Percentiles rank a stretch among this genome's conserved stretches.
These are phyloP conservation scores for Cichlasoma orientale DNA, from an alignment of 2,797 vertebrate species.

Conservation along the genomic window DNA sequence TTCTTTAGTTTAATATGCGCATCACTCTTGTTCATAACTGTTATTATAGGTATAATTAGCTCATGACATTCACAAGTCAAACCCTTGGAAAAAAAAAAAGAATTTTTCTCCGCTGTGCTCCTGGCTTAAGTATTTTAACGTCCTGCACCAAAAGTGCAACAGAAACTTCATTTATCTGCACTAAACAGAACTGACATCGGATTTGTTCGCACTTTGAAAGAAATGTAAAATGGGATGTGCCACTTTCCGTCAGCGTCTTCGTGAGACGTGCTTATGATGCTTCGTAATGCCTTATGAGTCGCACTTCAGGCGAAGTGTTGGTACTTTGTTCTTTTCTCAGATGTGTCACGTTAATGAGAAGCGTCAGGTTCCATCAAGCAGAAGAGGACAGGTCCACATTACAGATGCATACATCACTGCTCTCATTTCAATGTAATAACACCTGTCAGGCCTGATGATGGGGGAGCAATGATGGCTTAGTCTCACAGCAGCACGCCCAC, in stretches of 20 bases:
- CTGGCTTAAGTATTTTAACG: conserved; percentile 8
- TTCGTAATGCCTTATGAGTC: conserved; percentile 42
- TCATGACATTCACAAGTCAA: background rate
- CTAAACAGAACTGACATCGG: conserved; percentile 54
- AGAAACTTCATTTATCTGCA: conserved; percentile 37
- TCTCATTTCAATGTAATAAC: conserved; percentile 80
- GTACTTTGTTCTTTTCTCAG: conserved; percentile 71
- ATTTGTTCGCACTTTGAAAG: conserved; percentile 57
- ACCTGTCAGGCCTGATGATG: conserved; percentile 75
- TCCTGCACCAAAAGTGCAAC: conserved; percentile 6
- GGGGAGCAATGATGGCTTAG: conserved; percentile 62
- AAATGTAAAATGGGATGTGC: conserved; percentile 52
- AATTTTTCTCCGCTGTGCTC: background rate
- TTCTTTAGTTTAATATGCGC: background rate
- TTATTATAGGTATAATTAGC: background rate
- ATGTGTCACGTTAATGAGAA: conserved; percentile 69
- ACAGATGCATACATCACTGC: conserved; percentile 78
- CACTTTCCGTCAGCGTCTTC: conserved; percentile 52
- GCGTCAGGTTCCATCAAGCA: conserved; percentile 73
- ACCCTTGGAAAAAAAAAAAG: conserved; percentile 11
- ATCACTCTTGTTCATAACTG: background rate
- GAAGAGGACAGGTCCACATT: conserved; percentile 77
- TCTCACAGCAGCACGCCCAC: conserved; percentile 37
- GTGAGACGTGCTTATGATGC: conserved; percentile 42
- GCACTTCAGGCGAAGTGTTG: conserved; percentile 55